Evolutionary conservation across 2,888 invertebrate species (phyloP), one percentile per base, ranked within the genome.

Genomic region (Timandra comae): DNA sequence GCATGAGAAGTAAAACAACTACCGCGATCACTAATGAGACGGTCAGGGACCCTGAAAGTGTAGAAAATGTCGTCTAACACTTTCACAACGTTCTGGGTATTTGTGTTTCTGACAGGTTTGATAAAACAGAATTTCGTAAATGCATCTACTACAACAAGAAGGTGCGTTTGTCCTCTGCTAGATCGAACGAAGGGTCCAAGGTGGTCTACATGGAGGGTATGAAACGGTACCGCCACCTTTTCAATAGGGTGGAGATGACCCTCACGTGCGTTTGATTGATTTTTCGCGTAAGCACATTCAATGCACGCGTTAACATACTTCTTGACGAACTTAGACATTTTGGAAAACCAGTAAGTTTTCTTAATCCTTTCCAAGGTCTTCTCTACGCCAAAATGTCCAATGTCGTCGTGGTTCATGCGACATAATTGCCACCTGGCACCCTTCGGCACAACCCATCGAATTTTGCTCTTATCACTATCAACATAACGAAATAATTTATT

Each of bases 361-460:
- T 62, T 64, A 7, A 64, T 53, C 4, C 56, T 8, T 2, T 49
- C 43, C 8, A n/a, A 20, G 23, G 52, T 53, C 7, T 40, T 32
- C n/a, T 56, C 33, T 2, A 55, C 31, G n/a, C n/a, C 7, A 21
- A 52, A 34, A 30, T 66, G 59, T 1, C 64, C 63, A n/a, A 63
- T 54, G 1, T 63, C 49, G 35, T 65, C 62, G 32, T 63, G 64
- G 26, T 52, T 45, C 52, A 52, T 61, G 21, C 56, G 56, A 1
- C 59, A 7, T 3, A 65, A 29, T 33, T 41, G 58, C 49, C 59
- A 68, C 7, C 56, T 38, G 13, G 55, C 51, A 2, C n/a, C 20
- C n/a, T 27, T 29, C 1, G 61, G 62, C 0, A 63, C 60, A 10
- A 56, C 53, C 2, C 64, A 39, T 9, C 54, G 40, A 29, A n/a